phyloP scores from a whole-genome alignment of 2,113 vertebrate genomes.

The Myxocyprinus asiaticus region DNA sequence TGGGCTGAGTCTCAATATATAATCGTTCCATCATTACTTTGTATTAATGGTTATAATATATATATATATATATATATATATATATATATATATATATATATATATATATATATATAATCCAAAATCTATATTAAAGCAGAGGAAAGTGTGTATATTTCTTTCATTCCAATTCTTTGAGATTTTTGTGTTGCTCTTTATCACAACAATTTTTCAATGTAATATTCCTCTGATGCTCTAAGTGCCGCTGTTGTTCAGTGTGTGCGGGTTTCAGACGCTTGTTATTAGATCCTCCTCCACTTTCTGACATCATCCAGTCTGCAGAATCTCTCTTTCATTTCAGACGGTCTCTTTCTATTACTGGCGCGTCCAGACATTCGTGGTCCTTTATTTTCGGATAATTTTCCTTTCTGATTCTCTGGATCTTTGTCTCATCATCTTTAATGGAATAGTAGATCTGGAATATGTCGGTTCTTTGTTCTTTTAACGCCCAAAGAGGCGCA shows the following conservation, averaged over 20 bases:
- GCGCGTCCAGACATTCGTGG: neutral
- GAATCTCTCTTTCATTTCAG: neutral
- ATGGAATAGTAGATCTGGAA: neutral
- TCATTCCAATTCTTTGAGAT: too few relatives aligned
- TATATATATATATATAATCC: too few relatives aligned
- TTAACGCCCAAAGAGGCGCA: neutral
- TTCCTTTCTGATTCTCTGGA: neutral
- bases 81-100: too few relatives aligned
- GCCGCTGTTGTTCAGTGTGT: conserved; percentile 84
- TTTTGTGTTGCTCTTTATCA: too few relatives aligned
- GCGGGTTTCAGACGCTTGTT: neutral
- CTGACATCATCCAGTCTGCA: conserved; percentile 15
- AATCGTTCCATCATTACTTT: too few relatives aligned
- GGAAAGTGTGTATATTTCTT: neutral
- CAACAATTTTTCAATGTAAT: conserved; percentile 71
- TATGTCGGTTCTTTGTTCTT: neutral
- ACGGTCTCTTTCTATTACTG: too few relatives aligned
- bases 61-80: too few relatives aligned
- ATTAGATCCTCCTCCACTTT: conserved; percentile 17
- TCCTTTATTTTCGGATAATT: neutral
- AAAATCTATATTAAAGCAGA: too few relatives aligned
- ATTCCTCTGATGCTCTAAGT: conserved; percentile 76
- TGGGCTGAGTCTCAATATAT: too few relatives aligned
- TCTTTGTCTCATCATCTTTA: neutral
- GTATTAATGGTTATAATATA: too few relatives aligned